Conservation (phyloP, 2,797 vertebrate genomes). For the Mionectes olivaceus region DNA sequence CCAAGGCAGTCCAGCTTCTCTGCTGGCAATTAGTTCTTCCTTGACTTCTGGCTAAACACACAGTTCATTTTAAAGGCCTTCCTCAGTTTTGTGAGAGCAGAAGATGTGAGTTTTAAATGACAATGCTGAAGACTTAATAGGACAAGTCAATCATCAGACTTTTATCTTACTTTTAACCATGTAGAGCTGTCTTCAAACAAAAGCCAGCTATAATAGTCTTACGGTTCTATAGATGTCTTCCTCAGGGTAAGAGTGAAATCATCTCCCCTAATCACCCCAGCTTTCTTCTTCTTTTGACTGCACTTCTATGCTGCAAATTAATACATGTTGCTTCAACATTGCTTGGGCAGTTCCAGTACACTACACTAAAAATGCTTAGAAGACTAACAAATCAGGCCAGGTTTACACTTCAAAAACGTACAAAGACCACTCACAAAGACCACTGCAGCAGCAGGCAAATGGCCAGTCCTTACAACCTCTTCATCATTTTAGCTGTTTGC, state of each 20-base stretch:
- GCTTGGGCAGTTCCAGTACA: neutral
- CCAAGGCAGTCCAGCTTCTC: neutral
- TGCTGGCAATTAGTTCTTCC: neutral
- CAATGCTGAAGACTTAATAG: neutral
- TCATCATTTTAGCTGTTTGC: neutral
- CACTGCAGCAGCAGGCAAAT: neutral
- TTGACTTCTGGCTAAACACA: neutral
- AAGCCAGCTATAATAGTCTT: neutral
- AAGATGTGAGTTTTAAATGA: neutral
- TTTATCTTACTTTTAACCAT: neutral
- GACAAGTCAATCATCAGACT: neutral
- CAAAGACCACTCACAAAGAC: neutral
- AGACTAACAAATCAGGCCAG: neutral
- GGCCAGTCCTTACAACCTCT: neutral
- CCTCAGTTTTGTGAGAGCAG: neutral
- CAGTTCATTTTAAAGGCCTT: neutral
- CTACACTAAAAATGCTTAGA: neutral
- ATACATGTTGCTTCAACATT: neutral
- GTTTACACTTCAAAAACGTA: neutral
- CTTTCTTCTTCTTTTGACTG: neutral
- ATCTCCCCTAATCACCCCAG: neutral
- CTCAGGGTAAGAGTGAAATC: neutral
- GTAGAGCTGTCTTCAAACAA: neutral
- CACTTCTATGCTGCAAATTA: neutral
- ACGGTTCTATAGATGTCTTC: neutral